Percentiles rank a stretch among this genome's conserved stretches.
Conservation (phyloP, 2,113 vertebrate species). For the Pseudorasbora parva region DNA sequence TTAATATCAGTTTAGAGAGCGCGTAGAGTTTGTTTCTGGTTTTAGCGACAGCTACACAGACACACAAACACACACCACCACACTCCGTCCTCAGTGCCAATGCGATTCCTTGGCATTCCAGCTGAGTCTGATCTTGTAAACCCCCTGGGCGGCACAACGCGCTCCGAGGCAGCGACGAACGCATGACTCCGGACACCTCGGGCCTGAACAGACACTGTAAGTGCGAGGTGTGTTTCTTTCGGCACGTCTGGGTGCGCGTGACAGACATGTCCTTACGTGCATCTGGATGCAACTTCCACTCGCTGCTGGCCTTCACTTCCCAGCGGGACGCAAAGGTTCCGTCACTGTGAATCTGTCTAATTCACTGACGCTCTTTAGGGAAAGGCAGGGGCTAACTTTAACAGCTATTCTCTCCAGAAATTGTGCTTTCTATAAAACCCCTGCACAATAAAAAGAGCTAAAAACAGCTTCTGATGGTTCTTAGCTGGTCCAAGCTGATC, state of each 20-base stretch:
- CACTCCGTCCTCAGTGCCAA: slow-evolving; percentile 14
- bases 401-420: not conserved
- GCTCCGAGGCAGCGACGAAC: not conserved
- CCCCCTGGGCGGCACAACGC: slow-evolving; percentile 25
- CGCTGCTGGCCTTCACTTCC: slow-evolving; percentile 45
- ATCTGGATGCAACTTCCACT: slow-evolving; percentile 16
- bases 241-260: not conserved
- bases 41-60: not conserved
- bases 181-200: not conserved
- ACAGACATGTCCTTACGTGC: not conserved
- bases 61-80: not conserved
- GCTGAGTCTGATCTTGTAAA: slow-evolving; percentile 43
- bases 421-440: not conserved
- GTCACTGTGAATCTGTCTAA: not conserved
- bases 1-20: no score
- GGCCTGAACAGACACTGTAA: not conserved
- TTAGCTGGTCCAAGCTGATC: not conserved
- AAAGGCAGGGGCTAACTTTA: not conserved
- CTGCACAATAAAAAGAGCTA: not conserved
- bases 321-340: slow-evolving; percentile 40
- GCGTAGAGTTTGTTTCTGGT: not conserved
- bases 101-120: slow-evolving; percentile 46
- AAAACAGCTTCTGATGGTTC: not conserved
- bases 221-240: slow-evolving; percentile 9
- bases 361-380: not conserved